Conservation (phyloP, 2,113 vertebrate species). For the Petrocephalus zakoni region DNA sequence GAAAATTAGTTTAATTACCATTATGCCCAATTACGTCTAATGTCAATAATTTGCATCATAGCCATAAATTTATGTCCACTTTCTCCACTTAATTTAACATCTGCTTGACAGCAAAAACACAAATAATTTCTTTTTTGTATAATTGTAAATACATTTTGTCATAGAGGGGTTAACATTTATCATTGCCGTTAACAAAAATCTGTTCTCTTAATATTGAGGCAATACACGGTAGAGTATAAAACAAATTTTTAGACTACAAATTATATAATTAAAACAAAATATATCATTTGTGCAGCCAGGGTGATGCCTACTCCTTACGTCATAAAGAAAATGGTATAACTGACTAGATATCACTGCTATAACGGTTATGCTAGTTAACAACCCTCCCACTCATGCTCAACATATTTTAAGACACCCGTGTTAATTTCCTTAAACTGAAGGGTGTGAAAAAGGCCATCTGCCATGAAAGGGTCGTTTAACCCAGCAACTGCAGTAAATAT, state of each 20-base stretch:
- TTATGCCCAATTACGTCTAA: too few relatives aligned
- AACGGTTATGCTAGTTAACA: background rate
- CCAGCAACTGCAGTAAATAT: conserved; percentile 24
- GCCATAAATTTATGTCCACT: too few relatives aligned
- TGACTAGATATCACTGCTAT: background rate
- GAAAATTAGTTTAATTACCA: too few relatives aligned
- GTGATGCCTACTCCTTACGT: background rate
- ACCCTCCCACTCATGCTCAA: background rate
- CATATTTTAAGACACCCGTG: background rate
- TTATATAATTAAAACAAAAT: background rate
- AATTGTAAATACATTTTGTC: too few relatives aligned
- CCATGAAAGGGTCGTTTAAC: background rate
- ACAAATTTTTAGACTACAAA: background rate
- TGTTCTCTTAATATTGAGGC: background rate
- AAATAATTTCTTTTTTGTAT: too few relatives aligned
- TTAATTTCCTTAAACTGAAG: conserved; percentile 8
- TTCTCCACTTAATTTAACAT: too few relatives aligned
- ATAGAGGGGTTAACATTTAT: background rate
- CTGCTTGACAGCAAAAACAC: too few relatives aligned
- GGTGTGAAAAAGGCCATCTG: conserved; percentile 13
- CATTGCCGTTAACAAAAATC: background rate
- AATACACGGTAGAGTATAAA: background rate
- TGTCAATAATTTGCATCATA: too few relatives aligned
- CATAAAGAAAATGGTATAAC: background rate
- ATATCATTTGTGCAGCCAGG: background rate